Conservation (phyloP, 2,797 vertebrate genomes). For the Rhabdomys pumilio region DNA sequence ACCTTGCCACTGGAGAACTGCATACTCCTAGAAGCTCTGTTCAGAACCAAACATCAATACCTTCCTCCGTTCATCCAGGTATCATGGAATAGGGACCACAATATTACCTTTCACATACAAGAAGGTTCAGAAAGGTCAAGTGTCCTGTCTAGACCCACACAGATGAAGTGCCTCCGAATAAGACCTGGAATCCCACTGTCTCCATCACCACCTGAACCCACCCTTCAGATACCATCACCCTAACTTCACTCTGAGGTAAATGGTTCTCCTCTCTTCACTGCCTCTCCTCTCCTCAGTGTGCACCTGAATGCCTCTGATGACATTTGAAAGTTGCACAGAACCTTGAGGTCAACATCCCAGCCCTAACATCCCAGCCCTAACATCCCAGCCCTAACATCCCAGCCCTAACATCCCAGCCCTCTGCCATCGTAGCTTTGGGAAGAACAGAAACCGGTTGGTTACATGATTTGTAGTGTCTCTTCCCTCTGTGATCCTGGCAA, state of each 20-base stretch:
- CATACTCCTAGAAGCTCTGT: background rate
- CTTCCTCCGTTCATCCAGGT: background rate
- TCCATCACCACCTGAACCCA: background rate
- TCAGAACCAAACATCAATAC: background rate
- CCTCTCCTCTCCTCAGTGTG: no score
- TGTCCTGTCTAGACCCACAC: background rate
- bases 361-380: background rate
- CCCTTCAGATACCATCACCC: background rate
- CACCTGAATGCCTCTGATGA: background rate
- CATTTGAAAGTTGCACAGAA: background rate
- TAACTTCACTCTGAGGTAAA: background rate
- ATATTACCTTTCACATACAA: background rate
- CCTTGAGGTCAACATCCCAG: background rate
- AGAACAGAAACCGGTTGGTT: background rate
- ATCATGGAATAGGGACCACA: no score
- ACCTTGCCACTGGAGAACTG: background rate
- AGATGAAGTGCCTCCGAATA: background rate
- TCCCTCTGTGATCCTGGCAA: background rate
- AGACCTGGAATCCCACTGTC: background rate
- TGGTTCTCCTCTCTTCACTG: no score
- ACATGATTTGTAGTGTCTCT: background rate
- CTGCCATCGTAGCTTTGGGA: background rate
- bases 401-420: background rate
- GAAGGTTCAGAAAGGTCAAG: conserved; percentile 30
- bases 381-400: background rate